A percentile compares a stretch with the other conserved stretches of the same genome.
These are phyloP conservation scores for Puntigrus tetrazona DNA, from an alignment of 2,113 vertebrate species.

Conservation along the genomic window DNA sequence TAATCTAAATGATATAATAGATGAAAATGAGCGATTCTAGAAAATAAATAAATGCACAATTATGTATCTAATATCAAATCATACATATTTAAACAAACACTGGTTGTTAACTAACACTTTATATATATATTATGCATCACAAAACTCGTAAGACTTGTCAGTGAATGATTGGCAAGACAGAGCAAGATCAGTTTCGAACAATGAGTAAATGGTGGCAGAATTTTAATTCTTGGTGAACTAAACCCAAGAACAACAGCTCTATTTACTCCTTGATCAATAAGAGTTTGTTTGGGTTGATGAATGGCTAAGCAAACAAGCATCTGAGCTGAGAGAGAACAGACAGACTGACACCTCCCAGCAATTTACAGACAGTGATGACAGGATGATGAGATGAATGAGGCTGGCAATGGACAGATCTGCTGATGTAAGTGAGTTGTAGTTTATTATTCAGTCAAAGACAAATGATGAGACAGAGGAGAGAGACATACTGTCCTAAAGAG, in stretches of 20 bases:
- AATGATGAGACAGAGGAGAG: not conserved
- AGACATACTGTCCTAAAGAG: not conserved
- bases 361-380: slow-evolving; percentile 13
- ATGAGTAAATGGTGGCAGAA: not conserved
- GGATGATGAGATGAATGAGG: not conserved
- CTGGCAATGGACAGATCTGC: not conserved
- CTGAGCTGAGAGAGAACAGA: not conserved
- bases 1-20: not conserved
- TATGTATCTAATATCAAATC: not conserved
- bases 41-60: no score
- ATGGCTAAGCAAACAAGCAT: not conserved
- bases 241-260: not conserved
- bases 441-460: not conserved
- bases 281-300: not conserved
- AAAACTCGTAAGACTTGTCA: not conserved
- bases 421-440: not conserved
- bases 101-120: not conserved
- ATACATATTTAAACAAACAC: not conserved
- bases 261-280: not conserved
- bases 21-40: not conserved
- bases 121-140: not conserved
- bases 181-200: not conserved
- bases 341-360: not conserved
- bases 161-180: not conserved
- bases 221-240: not conserved